Base-by-base conservation (phyloP, 1,140 invertebrate genomes). In the Musca domestica region DNA sequence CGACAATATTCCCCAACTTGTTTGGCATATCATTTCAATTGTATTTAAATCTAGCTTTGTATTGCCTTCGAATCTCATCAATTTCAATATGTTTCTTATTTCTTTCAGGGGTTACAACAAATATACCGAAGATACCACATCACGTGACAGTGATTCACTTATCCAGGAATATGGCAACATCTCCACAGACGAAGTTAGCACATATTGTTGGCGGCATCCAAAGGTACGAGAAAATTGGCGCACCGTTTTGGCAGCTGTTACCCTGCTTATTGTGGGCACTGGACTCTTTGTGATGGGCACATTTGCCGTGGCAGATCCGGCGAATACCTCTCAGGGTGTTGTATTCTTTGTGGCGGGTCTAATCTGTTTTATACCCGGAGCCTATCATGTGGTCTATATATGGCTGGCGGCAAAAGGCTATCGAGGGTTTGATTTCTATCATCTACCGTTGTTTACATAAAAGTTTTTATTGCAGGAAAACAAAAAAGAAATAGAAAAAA, bases 211-310 rank as follows among this genome's bases (percentile, higher is more conserved):
- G 85, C 87, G 88, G 51, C 92, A 94, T 82, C 92, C 92, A 2
- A 92, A 93, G 83, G 89, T 94, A 23, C 82, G 87, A 71, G 91
- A 94, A 77, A 93, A 94, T 77, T 93, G 92, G 92, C 89, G 91
- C 77, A 91, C 92, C 71, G 91, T 94, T 4, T 84, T 91, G 70
- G 91, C 90, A 46, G 91, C 92, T 7, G 88, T 92, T 69, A 87
- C 89, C 61, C 83, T 94, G 30, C 83, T 93, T 1, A 76, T 93
- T 20, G 88, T 93, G 17, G 92, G 92, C 73, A 85, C 90, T n/a
- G 91, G 90, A 25, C 83, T 92, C 10, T 84, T 92, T 61, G 84
- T 87, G 17, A 90, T 90, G 78, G 91, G 91, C n/a, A 85, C 90
- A 3, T 87, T 90, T 58, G 89, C 91, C 47, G 86, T 91, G 19